Base-by-base conservation (phyloP, 2,888 invertebrate genomes). In the Dromius quadrimaculatus region DNA sequence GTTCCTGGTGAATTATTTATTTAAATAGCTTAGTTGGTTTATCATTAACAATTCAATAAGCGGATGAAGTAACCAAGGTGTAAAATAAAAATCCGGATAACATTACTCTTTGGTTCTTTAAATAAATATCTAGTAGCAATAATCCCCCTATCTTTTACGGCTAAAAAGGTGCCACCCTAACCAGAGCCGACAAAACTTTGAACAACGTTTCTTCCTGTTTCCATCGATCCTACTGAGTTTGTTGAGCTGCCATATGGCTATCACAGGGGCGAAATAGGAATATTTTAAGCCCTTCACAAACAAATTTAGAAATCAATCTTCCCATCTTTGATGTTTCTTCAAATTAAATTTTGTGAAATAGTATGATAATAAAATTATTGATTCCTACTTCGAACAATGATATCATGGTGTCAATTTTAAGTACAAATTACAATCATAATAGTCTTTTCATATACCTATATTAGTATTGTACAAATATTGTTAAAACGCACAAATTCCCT, bases 161-260 rank as follows among this genome's bases (percentile, higher is more conserved):
- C 59, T 68, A 68, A 59, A 68, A 68, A 68, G 59, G 59, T 68
- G 59, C 28, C 45, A 68, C 68, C 57, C 68, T 68, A 68, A 68
- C 68, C 38, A 50, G 23, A 41, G 22, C 66, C 38, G 66, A 66
- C 66, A 54, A 66, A 66, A 66, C 66, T 54, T 66, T 66, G 66
- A 66, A 54, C 54, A 66, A 66, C 66, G 66, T 66, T 66, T 66
- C 66, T 66, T 54, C 66, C 66, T 66, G 66, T 66, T 66, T 23
- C 54, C 41, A 66, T 66, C 66, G 66, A 66, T 66, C 66, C 66
- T 28, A 23, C 57, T n/a, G 41, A 36, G 47, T 50, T 28, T 28
- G 47, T 23, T 45, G n/a, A n/a, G 34, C 66, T 28, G 41, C 66
- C 66, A 66, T 66, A 66, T 66, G 66, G 66, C 66, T 57, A 47